A percentile compares a stretch with the other conserved stretches of the same genome.
phyloP scores from a whole-genome alignment of 23 tunicate genomes.

The Corella eumyota region DNA sequence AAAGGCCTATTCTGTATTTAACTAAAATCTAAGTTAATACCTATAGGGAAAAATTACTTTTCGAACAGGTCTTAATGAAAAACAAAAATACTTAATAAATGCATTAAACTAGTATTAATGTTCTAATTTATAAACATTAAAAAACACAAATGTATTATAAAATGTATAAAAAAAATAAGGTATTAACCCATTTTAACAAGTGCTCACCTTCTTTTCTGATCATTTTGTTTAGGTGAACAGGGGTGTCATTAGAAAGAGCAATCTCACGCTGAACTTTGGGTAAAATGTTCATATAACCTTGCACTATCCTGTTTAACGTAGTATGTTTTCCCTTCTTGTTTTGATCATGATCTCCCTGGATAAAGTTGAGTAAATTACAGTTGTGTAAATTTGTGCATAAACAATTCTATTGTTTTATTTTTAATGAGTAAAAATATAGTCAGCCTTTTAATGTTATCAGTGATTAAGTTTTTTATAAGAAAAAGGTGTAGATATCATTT shows the following conservation, averaged over 20 bases:
- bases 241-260: conserved; percentile 7
- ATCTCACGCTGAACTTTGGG: conserved; percentile 38
- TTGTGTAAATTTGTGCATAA: not conserved
- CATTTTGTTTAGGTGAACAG: conserved; percentile 2
- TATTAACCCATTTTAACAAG: not conserved
- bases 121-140: not conserved
- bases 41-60: too few species aligned
- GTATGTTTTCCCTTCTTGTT: conserved; percentile 13
- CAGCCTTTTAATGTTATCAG: not conserved
- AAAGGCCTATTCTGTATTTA: not conserved
- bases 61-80: too few species aligned
- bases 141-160: not conserved
- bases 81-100: too few species aligned
- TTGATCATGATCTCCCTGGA: conserved; percentile 36
- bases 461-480: not conserved
- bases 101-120: too few species aligned
- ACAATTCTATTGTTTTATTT: not conserved
- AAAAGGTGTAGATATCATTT: not conserved
- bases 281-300: conserved; percentile 32
- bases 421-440: not conserved
- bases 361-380: conserved; percentile 1
- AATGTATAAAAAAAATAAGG: not conserved
- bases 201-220: conserved; percentile 54
- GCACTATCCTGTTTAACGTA: conserved; percentile 39
- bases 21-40: not conserved